Evolutionary conservation across 1,140 invertebrate species (phyloP).

Genomic region (Brachionus koreanus): DNA sequence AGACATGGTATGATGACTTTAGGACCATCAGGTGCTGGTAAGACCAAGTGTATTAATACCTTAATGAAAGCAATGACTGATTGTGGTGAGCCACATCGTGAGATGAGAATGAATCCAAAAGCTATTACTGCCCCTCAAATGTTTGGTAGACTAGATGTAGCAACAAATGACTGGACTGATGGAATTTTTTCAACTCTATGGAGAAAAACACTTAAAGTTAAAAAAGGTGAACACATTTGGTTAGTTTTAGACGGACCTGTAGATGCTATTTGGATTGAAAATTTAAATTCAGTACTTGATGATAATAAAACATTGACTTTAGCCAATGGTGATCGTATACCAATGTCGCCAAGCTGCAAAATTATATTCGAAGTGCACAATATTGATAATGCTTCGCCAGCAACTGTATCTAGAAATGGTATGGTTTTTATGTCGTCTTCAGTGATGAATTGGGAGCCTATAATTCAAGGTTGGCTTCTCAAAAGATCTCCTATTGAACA

Average conservation of each 20-base stretch:
- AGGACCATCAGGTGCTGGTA: constrained; percentile 85
- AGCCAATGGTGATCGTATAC: constrained; percentile 85
- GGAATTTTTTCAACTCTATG: constrained; percentile 93
- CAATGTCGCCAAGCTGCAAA: constrained; percentile 85
- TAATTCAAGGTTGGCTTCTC: constrained; percentile 78
- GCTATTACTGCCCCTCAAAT: constrained; percentile 93
- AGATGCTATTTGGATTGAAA: constrained; percentile 60
- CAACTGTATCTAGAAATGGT: constrained; percentile 88
- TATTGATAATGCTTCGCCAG: constrained; percentile 91
- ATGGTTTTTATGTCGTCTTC: constrained; percentile 98
- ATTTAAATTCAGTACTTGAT: constrained; percentile 59
- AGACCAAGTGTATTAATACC: constrained; percentile 86
- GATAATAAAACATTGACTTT: constrained; percentile 72
- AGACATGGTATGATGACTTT: constrained; percentile 60
- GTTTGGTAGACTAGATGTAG: constrained; percentile 90
- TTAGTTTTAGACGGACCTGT: constrained; percentile 59
- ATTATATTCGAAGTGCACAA: constrained; percentile 95
- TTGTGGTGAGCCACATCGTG: constrained; percentile 77
- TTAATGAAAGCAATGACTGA: constrained; percentile 84
- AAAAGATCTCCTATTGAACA: constrained; percentile 68
- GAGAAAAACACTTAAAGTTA: constrained; percentile 83
- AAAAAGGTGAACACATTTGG: constrained; percentile 67
- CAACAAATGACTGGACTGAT: constrained; percentile 96
- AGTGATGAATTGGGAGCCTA: constrained; percentile 81
- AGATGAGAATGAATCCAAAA: constrained; percentile 97